These are phyloP conservation scores for Drosophila mulleri DNA, from an alignment of 2,888 invertebrate species.

Conservation along the genomic window DNA sequence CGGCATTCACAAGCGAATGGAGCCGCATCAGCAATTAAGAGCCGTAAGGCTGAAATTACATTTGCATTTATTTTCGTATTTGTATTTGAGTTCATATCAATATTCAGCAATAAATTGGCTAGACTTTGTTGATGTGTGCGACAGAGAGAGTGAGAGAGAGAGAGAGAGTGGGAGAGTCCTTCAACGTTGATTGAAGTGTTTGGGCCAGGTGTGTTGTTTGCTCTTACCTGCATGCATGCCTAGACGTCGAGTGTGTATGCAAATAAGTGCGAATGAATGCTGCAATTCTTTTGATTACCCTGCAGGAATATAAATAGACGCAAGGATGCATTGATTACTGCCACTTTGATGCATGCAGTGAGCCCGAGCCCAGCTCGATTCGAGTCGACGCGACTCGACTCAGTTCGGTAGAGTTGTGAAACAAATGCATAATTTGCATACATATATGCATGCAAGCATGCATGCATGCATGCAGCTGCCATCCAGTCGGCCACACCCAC, in stretches of 20 bases:
- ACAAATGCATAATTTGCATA: slow-evolving; percentile 36
- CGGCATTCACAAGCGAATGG: not conserved
- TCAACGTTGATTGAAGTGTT: not conserved
- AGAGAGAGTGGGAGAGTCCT: not conserved
- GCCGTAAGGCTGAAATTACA: not conserved
- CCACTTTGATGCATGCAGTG: slow-evolving; percentile 25
- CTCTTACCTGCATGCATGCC: not conserved
- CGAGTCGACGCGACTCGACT: not conserved
- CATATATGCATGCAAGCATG: slow-evolving; percentile 26
- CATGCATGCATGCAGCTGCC: slow-evolving; percentile 1
- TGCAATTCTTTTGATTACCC: slow-evolving; percentile 30
- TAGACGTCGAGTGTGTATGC: slow-evolving; percentile 2
- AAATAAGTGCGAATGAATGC: slow-evolving; percentile 17
- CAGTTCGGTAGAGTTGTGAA: not conserved
- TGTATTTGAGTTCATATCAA: not conserved
- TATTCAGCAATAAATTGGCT: slow-evolving; percentile 1
- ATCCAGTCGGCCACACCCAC: slow-evolving; percentile 24
- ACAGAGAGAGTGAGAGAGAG: no score
- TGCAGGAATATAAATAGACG: slow-evolving; percentile 18
- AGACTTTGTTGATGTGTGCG: not conserved
- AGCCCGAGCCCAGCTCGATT: not conserved
- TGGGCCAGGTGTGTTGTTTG: slow-evolving; percentile 22
- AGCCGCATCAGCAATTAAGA: not conserved
- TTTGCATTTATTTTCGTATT: slow-evolving; percentile 6
- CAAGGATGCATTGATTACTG: slow-evolving; percentile 32